Percentiles rank a stretch among this genome's conserved stretches.
phyloP scores from a whole-genome alignment of 2,113 vertebrate genomes.

The Otolemur garnettii region DNA sequence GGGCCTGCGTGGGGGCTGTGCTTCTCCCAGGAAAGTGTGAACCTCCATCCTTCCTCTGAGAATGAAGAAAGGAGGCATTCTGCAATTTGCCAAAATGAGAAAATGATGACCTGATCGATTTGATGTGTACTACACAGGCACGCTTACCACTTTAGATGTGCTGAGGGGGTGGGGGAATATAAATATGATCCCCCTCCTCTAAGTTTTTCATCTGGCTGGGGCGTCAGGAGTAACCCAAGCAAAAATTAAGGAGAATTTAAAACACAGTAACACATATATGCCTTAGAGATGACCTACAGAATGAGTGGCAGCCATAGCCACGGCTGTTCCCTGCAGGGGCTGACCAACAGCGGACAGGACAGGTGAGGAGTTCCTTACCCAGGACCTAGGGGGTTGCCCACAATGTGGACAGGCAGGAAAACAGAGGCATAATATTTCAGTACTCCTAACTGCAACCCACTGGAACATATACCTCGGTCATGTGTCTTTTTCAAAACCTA shows the following conservation, averaged over 20 bases:
- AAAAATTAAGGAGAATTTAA: constrained; percentile 1
- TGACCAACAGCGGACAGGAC: neutral
- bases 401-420: neutral
- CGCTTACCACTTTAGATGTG: neutral
- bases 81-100: neutral
- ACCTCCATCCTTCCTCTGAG: neutral
- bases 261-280: neutral
- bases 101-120: neutral
- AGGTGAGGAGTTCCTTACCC: neutral
- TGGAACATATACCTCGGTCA: neutral
- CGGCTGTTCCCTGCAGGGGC: neutral
- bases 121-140: neutral
- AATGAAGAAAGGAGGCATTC: neutral
- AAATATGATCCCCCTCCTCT: neutral
- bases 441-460: neutral
- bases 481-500: neutral
- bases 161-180: neutral
- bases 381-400: neutral
- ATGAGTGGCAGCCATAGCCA: neutral
- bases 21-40: neutral
- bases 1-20: neutral
- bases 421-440: neutral
- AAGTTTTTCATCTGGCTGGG: neutral
- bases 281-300: neutral
- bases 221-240: neutral